Percentiles rank a stretch among this genome's conserved stretches.
These are phyloP conservation scores for Eurosta solidaginis DNA, from an alignment of 1,140 invertebrate species.

Conservation along the genomic window DNA sequence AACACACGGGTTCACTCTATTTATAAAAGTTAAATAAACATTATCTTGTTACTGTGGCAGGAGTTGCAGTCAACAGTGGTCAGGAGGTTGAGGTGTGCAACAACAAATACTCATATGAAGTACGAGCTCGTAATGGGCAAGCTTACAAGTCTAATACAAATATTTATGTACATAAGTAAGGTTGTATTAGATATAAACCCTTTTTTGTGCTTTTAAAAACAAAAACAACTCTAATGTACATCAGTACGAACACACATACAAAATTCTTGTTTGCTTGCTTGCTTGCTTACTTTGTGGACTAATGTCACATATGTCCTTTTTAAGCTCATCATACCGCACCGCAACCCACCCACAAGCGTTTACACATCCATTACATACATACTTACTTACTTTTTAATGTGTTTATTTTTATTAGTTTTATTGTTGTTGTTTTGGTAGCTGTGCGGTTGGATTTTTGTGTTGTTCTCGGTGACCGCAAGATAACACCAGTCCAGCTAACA, in stretches of 20 bases:
- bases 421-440: neutral
- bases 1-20: neutral
- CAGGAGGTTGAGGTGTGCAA: neutral
- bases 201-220: neutral
- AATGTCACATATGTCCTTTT: constrained; percentile 24
- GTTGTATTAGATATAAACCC: neutral
- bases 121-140: too few species aligned
- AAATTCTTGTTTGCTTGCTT: too few species aligned
- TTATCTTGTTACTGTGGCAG: neutral
- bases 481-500: constrained; percentile 19
- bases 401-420: constrained; percentile 10
- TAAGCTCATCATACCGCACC: neutral
- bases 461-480: constrained; percentile 19
- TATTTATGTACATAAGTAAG: neutral
- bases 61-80: neutral
- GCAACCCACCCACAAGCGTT: neutral
- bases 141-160: constrained; percentile 3
- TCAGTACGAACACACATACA: neutral
- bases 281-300: too few species aligned
- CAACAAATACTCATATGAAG: too few species aligned
- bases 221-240: too few species aligned
- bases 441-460: neutral
- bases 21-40: constrained; percentile 27
- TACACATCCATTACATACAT: too few species aligned
- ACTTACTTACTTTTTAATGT: constrained; percentile 3